These are phyloP conservation scores for Eupithecia vulgata DNA, from an alignment of 2,888 invertebrate genomes.

Conservation along the genomic window DNA sequence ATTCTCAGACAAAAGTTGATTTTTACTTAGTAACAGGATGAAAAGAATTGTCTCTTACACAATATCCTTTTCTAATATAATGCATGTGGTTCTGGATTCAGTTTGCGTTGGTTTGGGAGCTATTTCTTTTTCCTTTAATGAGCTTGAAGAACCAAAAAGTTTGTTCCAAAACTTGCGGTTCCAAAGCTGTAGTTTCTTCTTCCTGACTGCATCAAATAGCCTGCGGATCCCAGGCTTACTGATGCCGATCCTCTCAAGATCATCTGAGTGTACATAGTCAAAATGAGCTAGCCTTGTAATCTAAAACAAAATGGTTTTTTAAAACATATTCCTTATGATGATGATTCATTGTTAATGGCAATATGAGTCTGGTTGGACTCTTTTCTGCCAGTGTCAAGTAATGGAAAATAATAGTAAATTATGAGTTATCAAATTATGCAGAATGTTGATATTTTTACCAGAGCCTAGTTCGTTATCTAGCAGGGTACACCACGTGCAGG, in stretches of 20 bases:
- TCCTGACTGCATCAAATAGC: conserved; percentile 95
- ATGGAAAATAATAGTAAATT: too few species aligned
- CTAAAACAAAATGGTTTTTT: conserved; percentile 70
- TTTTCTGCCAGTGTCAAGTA: too few species aligned
- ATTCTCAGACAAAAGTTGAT: neutral
- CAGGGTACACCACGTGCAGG: too few species aligned
- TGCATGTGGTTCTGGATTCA: conserved; percentile 86
- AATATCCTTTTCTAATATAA: conserved; percentile 93
- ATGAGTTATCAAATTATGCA: too few species aligned
- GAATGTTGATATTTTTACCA: too few species aligned
- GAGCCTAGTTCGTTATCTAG: too few species aligned
- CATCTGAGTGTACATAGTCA: conserved; percentile 97
- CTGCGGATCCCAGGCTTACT: conserved; percentile 96
- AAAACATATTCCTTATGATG: neutral
- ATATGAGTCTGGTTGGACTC: too few species aligned
- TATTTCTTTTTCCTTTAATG: conserved; percentile 77
- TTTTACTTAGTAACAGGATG: neutral
- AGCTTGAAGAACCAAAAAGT: conserved; percentile 85
- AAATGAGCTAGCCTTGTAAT: conserved; percentile 97
- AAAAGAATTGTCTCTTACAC: conserved; percentile 67
- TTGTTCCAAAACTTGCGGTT: conserved; percentile 92
- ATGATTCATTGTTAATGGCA: too few species aligned
- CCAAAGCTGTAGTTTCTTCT: conserved; percentile 92
- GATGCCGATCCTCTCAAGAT: conserved; percentile 96
- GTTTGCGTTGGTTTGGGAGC: conserved; percentile 68